These are phyloP conservation scores for Sylvicola cinctus DNA, from an alignment of 2,888 invertebrate species.

Conservation along the genomic window DNA sequence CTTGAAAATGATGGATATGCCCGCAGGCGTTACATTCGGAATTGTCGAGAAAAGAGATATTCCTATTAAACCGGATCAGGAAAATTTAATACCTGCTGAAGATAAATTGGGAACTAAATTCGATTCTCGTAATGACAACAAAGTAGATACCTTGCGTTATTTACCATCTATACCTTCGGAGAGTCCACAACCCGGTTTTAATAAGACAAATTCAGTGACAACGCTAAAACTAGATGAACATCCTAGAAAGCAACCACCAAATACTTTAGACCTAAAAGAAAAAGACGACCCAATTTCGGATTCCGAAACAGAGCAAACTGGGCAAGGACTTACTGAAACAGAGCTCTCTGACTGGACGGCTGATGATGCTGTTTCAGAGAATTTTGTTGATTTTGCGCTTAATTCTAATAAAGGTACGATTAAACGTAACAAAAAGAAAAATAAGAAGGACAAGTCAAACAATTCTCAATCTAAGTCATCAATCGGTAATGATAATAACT, in stretches of 20 bases:
- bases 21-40: constrained; percentile 16
- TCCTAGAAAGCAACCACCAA: constrained; percentile 6
- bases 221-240: constrained; percentile 14
- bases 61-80: neutral
- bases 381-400: constrained; percentile 41
- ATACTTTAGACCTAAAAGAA: constrained; percentile 3
- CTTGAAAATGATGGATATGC: constrained; percentile 21
- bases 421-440: constrained; percentile 22
- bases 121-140: constrained; percentile 24
- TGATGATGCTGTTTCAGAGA: constrained; percentile 58
- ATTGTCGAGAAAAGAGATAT: constrained; percentile 4
- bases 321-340: constrained; percentile 59
- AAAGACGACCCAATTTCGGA: constrained; percentile 27
- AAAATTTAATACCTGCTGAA: constrained; percentile 1
- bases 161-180: constrained; percentile 18
- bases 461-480: constrained; percentile 16
- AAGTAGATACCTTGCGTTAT: constrained; percentile 23
- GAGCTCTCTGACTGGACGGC: constrained; percentile 81
- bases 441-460: constrained; percentile 18
- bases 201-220: constrained; percentile 3
- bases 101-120: constrained; percentile 17
- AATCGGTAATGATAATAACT: constrained; percentile 23
- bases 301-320: constrained; percentile 47
- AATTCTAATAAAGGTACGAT: constrained; percentile 29
- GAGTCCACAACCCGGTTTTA: neutral